phyloP scores from a whole-genome alignment of 2,888 invertebrate genomes.

The Abscondita cerata region DNA sequence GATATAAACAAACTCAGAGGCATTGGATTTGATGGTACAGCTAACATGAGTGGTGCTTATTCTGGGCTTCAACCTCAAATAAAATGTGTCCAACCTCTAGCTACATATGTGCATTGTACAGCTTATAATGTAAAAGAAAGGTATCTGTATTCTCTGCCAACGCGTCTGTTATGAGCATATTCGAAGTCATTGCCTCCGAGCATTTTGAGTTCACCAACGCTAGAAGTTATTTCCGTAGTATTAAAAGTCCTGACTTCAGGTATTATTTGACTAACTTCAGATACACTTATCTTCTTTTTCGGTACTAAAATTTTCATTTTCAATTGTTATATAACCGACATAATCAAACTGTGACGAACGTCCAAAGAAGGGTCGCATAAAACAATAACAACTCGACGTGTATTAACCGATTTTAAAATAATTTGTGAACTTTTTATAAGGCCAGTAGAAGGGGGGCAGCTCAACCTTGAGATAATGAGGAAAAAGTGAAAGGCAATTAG shows the following conservation, averaged over 20 bases:
- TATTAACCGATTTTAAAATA: constrained; percentile 58
- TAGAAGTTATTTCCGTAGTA: constrained; percentile 24
- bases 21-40: too few relatives aligned
- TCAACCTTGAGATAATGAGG: too few relatives aligned
- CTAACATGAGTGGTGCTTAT: too few relatives aligned
- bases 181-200: constrained; percentile 19
- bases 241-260: constrained; percentile 38
- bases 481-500: too few relatives aligned
- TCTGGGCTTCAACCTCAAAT: too few relatives aligned
- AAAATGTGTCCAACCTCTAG: too few relatives aligned
- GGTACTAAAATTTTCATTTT: constrained; percentile 63
- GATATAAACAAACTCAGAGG: too few relatives aligned
- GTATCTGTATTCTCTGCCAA: constrained; percentile 60
- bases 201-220: constrained; percentile 42
- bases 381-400: constrained; percentile 60
- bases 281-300: constrained; percentile 36
- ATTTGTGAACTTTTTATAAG: constrained; percentile 64
- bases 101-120: too few relatives aligned
- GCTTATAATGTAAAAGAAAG: too few relatives aligned
- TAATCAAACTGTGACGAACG: constrained; percentile 61
- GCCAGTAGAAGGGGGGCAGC: too few relatives aligned
- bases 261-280: too few relatives aligned
- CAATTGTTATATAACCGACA: constrained; percentile 67
- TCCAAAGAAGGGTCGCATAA: constrained; percentile 63
- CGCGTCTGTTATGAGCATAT: constrained; percentile 43